Evolutionary conservation across 2,113 vertebrate genomes (phyloP).

Genomic region (Synchiropus splendidus): DNA sequence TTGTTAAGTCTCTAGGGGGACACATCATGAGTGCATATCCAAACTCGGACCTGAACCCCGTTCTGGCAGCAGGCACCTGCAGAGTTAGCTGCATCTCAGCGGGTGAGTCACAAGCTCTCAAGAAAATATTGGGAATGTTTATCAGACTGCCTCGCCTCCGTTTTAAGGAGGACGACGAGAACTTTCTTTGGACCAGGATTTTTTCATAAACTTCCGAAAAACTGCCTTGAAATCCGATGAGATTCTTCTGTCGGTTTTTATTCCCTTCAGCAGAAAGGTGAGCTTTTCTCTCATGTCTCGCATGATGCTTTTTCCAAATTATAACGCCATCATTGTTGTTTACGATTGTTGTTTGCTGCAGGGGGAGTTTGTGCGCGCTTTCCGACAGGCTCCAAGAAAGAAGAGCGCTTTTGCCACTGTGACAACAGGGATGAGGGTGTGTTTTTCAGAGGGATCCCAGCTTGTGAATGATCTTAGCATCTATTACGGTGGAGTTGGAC

Average conservation of each 20-base stretch:
- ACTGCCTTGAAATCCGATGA: slow-evolving; percentile 72
- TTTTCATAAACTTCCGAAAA: slow-evolving; percentile 67
- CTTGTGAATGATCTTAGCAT: slow-evolving; percentile 72
- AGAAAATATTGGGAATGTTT: neutral
- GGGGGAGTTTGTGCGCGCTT: slow-evolving; percentile 77
- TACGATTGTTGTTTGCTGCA: slow-evolving; percentile 31
- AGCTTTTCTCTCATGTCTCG: too few relatives aligned
- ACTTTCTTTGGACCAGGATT: slow-evolving; percentile 70
- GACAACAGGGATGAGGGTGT: slow-evolving; percentile 76
- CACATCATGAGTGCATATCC: slow-evolving; percentile 75
- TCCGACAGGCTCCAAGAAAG: slow-evolving; percentile 78
- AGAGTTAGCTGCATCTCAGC: slow-evolving; percentile 64
- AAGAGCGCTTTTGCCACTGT: slow-evolving; percentile 73
- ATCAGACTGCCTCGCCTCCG: neutral
- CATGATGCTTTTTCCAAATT: neutral
- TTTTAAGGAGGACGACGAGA: slow-evolving; percentile 53
- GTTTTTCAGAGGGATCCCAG: slow-evolving; percentile 64
- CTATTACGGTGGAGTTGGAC: slow-evolving; percentile 74
- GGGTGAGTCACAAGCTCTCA: slow-evolving; percentile 51
- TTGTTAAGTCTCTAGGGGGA: slow-evolving; percentile 77
- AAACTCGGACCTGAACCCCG: slow-evolving; percentile 84
- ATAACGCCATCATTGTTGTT: too few relatives aligned
- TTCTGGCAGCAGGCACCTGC: slow-evolving; percentile 76
- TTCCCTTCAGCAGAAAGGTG: slow-evolving; percentile 76
- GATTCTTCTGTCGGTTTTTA: slow-evolving; percentile 71